Conservation (phyloP, 2,113 vertebrate species). For the Prionailurus bengalensis region DNA sequence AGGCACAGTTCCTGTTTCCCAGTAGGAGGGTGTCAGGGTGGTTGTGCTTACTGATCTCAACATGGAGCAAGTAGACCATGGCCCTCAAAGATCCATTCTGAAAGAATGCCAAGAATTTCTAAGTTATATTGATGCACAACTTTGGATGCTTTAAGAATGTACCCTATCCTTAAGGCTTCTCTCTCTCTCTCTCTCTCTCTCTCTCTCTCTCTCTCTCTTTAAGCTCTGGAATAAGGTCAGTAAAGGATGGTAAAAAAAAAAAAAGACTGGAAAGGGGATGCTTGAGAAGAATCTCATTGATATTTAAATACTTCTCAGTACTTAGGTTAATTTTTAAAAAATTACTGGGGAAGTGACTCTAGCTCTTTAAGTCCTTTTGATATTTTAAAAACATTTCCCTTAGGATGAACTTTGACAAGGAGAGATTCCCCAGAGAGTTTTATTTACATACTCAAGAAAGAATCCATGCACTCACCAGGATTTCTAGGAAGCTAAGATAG, state of each 20-base stretch:
- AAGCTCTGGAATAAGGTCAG: background rate
- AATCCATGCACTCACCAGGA: conserved; percentile 19
- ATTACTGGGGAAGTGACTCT: conserved; percentile 14
- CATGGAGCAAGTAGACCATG: background rate
- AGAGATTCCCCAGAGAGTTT: background rate
- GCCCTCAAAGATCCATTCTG: background rate
- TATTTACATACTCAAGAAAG: conserved; percentile 61
- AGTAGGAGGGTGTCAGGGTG: background rate
- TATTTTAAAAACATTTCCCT: conserved; percentile 60
- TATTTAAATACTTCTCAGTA: conserved; percentile 25
- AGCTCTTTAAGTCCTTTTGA: conserved; percentile 57
- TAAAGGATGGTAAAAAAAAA: background rate
- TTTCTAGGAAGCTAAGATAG: conserved; percentile 43
- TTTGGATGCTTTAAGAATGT: background rate
- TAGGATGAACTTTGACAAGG: conserved; percentile 49
- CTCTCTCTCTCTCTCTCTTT: too few relatives aligned
- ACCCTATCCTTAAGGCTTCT: background rate
- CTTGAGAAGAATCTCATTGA: conserved; percentile 42
- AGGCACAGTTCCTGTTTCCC: background rate
- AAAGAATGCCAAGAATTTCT: background rate
- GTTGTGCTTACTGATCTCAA: background rate
- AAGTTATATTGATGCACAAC: background rate
- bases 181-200: too few relatives aligned
- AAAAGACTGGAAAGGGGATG: background rate
- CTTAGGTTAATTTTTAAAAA: conserved; percentile 56